phyloP scores from a whole-genome alignment of 2,888 invertebrate species.

The Ormyrus nitidulus region DNA sequence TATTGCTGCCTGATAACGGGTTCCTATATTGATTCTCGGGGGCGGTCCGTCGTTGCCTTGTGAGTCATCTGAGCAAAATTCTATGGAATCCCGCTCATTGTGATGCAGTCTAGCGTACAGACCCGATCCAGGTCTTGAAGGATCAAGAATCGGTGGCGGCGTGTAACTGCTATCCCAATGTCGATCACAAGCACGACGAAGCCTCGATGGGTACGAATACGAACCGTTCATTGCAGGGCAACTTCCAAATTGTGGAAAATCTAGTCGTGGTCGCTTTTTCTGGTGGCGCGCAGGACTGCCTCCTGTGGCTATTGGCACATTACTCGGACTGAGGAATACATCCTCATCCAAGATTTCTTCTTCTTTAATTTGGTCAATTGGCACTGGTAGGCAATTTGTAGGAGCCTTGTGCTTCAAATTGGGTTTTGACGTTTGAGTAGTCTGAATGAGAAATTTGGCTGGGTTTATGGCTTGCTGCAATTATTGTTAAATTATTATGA shows the following conservation, averaged over 20 bases:
- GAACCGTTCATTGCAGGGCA: slow-evolving; percentile 66
- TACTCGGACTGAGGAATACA: slow-evolving; percentile 87
- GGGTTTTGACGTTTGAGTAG: slow-evolving; percentile 63
- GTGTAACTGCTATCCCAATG: slow-evolving; percentile 82
- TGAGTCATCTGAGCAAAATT: slow-evolving; percentile 72
- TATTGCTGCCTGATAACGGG: slow-evolving; percentile 90
- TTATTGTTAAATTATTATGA: neutral
- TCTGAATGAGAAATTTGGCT: slow-evolving; percentile 71
- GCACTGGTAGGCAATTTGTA: slow-evolving; percentile 64
- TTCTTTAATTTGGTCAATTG: slow-evolving; percentile 77
- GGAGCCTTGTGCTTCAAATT: slow-evolving; percentile 65
- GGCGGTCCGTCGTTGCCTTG: slow-evolving; percentile 76
- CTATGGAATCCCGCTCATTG: slow-evolving; percentile 70
- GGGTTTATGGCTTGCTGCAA: slow-evolving; percentile 70
- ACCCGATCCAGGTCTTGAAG: slow-evolving; percentile 91
- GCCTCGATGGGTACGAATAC: slow-evolving; percentile 72
- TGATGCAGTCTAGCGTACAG: slow-evolving; percentile 79
- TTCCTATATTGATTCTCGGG: slow-evolving; percentile 91
- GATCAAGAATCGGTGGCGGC: slow-evolving; percentile 95
- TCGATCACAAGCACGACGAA: slow-evolving; percentile 73
- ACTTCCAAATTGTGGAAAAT: slow-evolving; percentile 76
- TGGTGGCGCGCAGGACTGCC: slow-evolving; percentile 81
- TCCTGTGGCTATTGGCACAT: slow-evolving; percentile 77
- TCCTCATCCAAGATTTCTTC: slow-evolving; percentile 83
- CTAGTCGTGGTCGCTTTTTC: slow-evolving; percentile 81